Evolutionary conservation across 2,888 invertebrate genomes (phyloP).

Genomic region (Buathra laborator): DNA sequence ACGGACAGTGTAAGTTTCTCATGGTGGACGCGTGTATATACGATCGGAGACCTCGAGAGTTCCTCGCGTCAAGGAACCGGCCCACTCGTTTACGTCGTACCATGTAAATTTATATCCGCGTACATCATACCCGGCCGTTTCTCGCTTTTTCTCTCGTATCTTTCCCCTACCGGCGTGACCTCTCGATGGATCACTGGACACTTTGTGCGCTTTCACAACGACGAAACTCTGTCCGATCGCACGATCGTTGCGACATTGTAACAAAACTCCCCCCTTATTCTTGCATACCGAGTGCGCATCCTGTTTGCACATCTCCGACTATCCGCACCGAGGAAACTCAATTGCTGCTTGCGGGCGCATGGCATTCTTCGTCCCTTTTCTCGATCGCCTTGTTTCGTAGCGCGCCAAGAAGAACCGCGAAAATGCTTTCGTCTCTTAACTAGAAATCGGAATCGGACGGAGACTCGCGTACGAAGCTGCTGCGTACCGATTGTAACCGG

Average conservation of each 20-base stretch:
- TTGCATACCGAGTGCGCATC: neutral
- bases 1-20: conserved; percentile 59
- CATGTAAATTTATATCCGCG: conserved; percentile 81
- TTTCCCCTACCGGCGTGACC: conserved; percentile 26
- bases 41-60: conserved; percentile 62
- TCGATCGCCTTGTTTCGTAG: neutral
- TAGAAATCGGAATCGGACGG: neutral
- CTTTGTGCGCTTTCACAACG: neutral
- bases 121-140: conserved; percentile 46
- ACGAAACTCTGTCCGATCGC: conserved; percentile 5
- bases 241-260: neutral
- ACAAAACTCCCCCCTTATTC: neutral
- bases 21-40: conserved; percentile 55
- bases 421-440: neutral
- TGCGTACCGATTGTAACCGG: neutral
- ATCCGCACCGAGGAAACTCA: neutral
- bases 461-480: too few relatives aligned
- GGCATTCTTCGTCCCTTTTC: neutral
- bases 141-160: conserved; percentile 8
- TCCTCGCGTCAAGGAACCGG: conserved; percentile 76
- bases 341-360: neutral
- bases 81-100: conserved; percentile 81
- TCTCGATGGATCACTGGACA: conserved; percentile 47
- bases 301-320: neutral
- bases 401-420: neutral